phyloP scores from a whole-genome alignment of 1,140 invertebrate genomes.

The Chionoecetes opilio region DNA sequence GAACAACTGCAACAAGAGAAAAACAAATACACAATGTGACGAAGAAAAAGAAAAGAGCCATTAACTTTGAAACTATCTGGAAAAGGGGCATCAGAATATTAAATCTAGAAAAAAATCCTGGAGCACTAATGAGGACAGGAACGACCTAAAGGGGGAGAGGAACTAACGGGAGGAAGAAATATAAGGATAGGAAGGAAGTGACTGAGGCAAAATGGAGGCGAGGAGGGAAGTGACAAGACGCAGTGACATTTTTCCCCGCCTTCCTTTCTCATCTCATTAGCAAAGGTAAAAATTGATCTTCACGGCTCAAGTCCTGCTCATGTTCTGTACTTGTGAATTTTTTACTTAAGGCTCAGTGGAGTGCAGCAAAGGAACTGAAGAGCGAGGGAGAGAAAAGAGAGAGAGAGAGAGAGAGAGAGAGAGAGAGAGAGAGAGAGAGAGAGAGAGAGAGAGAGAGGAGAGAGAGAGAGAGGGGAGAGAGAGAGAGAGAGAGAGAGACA shows the following conservation, averaged over 20 bases:
- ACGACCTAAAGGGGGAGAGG: slow-evolving; percentile 2
- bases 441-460: too few relatives aligned
- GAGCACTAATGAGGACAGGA: background rate
- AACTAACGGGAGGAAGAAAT: background rate
- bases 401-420: slow-evolving; percentile 8
- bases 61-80: background rate
- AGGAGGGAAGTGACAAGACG: background rate
- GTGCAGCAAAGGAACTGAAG: too few relatives aligned
- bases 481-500: too few relatives aligned
- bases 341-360: too few relatives aligned
- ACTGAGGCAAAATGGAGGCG: background rate
- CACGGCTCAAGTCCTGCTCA: background rate
- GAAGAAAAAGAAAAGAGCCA: background rate
- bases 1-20: too few relatives aligned
- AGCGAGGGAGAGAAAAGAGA: background rate
- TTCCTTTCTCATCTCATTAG: slow-evolving; percentile 17
- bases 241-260: background rate
- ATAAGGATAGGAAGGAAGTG: background rate
- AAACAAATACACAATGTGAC: too few relatives aligned
- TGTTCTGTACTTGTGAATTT: background rate
- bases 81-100: background rate
- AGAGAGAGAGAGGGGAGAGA: too few relatives aligned
- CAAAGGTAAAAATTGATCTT: background rate
- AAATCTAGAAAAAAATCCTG: background rate
- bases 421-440: slow-evolving; percentile 2